phyloP scores from a whole-genome alignment of 2,113 vertebrate genomes.

The Esox niger region DNA sequence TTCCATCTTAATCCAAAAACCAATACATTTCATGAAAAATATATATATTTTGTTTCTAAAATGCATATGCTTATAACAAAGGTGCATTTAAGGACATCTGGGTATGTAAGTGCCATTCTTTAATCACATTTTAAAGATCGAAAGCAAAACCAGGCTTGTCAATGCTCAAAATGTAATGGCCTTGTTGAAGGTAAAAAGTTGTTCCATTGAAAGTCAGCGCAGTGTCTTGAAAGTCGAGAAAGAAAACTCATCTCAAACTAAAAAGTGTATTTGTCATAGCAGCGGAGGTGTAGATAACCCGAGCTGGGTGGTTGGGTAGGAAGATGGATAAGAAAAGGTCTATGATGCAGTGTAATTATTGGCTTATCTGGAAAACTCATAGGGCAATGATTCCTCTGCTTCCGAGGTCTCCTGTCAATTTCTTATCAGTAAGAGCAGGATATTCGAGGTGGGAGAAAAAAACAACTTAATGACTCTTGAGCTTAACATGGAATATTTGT shows the following conservation, averaged over 20 bases:
- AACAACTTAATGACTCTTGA: constrained; percentile 1
- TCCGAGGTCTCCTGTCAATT: constrained; percentile 30
- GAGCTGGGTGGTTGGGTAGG: constrained; percentile 23
- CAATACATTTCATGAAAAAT: too few relatives aligned
- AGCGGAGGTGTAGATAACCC: constrained; percentile 24
- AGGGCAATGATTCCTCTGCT: constrained; percentile 13
- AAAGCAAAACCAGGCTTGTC: constrained; percentile 1
- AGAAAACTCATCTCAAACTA: constrained; percentile 18
- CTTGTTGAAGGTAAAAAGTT: constrained; percentile 5
- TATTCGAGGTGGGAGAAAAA: constrained; percentile 14
- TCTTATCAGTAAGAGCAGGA: constrained; percentile 27
- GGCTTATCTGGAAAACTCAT: constrained; percentile 34
- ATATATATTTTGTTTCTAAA: too few relatives aligned
- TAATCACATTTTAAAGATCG: background rate
- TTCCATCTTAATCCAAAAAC: too few relatives aligned
- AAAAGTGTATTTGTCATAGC: constrained; percentile 17
- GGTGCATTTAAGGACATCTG: too few relatives aligned
- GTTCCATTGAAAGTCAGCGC: constrained; percentile 7
- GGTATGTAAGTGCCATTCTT: too few relatives aligned
- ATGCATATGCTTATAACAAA: too few relatives aligned
- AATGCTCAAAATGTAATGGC: constrained; percentile 13
- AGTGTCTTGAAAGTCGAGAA: background rate
- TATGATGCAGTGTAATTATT: constrained; percentile 32
- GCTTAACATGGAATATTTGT: constrained; percentile 13
- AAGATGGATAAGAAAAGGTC: constrained; percentile 22